Evolutionary conservation across 2,113 vertebrate species (phyloP).

Genomic region (Ptilorrhoa leucosticta): DNA sequence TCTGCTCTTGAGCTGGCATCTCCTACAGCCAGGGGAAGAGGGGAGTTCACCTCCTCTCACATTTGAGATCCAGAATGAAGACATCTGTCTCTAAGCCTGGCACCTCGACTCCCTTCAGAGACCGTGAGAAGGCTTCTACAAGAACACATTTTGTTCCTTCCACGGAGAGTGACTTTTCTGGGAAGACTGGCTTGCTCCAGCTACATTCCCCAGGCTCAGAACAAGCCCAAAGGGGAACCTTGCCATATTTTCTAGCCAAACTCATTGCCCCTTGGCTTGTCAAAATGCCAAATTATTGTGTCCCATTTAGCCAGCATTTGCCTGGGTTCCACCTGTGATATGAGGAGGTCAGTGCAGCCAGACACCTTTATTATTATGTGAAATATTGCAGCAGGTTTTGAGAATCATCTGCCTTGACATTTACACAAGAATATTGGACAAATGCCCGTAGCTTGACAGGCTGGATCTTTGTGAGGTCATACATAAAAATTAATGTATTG

Average conservation of each 20-base stretch:
- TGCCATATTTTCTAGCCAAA: not conserved
- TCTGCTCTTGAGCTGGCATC: not conserved
- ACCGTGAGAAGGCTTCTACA: not conserved
- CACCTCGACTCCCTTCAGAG: not conserved
- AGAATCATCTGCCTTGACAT: constrained; percentile 25
- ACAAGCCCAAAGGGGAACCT: not conserved
- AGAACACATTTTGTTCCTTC: not conserved
- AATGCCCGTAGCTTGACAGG: not conserved
- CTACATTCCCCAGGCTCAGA: not conserved
- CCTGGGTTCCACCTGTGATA: not conserved
- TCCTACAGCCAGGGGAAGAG: not conserved
- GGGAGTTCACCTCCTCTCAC: not conserved
- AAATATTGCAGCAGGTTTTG: constrained; percentile 22
- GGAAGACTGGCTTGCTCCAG: not conserved
- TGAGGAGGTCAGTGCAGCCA: not conserved
- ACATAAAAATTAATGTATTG: constrained; percentile 41
- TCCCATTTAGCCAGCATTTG: not conserved
- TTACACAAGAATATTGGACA: constrained; percentile 37
- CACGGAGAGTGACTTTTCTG: not conserved
- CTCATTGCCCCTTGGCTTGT: not conserved
- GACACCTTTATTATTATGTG: not conserved
- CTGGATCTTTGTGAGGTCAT: not conserved
- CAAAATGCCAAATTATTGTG: not conserved
- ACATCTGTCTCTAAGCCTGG: not conserved
- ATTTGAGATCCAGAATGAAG: not conserved